These are phyloP conservation scores for Numida meleagris DNA, from an alignment of 2,113 vertebrate genomes.

Conservation along the genomic window DNA sequence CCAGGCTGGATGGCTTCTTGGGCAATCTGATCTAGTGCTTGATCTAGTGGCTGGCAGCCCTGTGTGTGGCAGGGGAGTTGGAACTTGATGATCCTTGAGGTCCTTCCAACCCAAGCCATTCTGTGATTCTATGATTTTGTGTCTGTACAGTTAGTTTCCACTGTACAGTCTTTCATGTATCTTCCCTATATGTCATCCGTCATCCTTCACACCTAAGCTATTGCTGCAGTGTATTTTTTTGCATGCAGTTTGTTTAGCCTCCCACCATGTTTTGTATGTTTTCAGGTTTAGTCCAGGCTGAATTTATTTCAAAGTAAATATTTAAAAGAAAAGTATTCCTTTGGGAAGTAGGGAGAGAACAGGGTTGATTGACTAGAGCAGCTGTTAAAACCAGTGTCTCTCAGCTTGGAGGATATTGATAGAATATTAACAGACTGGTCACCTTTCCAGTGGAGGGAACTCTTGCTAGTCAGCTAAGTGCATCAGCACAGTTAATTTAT, in stretches of 20 bases:
- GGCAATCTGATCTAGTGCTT: no score
- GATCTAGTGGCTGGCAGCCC: no score
- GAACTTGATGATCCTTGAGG: no score
- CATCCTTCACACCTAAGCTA: background rate
- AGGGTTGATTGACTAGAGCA: background rate
- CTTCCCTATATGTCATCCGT: background rate
- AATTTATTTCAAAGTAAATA: background rate
- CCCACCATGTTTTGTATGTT: background rate
- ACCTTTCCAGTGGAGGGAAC: background rate
- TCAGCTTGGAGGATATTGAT: background rate
- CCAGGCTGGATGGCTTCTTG: no score
- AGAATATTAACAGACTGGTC: background rate
- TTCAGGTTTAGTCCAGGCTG: background rate
- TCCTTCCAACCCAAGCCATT: no score
- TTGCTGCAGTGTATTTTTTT: background rate
- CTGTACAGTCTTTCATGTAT: background rate
- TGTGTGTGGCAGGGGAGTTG: no score
- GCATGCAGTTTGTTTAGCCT: background rate
- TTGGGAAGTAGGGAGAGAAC: accelerated
- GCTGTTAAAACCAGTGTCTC: background rate
- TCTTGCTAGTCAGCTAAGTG: background rate
- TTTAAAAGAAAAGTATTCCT: background rate
- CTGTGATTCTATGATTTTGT: background rate
- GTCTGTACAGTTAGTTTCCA: background rate
- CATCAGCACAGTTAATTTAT: background rate